Evolutionary conservation across 2,113 vertebrate genomes (phyloP).

Genomic region (Toxostoma redivivum): DNA sequence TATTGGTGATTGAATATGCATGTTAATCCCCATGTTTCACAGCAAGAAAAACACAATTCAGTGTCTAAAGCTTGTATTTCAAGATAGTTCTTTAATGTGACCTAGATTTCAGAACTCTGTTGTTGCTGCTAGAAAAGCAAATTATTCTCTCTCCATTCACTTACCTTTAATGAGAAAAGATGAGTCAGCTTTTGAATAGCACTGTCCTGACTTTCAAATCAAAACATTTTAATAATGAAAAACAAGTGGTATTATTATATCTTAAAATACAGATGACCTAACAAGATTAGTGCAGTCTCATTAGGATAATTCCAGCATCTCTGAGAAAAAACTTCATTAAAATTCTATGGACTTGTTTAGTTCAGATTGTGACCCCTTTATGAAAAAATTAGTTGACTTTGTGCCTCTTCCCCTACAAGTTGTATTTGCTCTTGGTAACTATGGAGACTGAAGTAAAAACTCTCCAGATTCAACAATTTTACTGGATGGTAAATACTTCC

Average conservation of each 20-base stretch:
- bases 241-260: constrained; percentile 23
- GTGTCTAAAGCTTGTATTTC: background rate
- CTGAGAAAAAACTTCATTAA: background rate
- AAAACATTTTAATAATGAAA: constrained; percentile 67
- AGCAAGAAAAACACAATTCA: background rate
- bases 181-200: constrained; percentile 64
- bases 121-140: constrained; percentile 67
- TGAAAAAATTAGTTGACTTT: constrained; percentile 1
- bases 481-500: background rate
- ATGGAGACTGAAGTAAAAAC: background rate
- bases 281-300: constrained; percentile 1
- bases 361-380: background rate
- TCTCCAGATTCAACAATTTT: background rate
- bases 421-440: background rate
- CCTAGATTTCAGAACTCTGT: constrained; percentile 72
- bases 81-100: constrained; percentile 51
- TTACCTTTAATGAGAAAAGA: constrained; percentile 60
- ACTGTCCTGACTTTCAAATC: constrained; percentile 53
- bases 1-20: background rate
- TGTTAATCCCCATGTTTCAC: background rate
- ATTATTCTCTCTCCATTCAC: constrained; percentile 48
- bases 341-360: background rate
- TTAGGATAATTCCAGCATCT: constrained; percentile 12
- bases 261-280: constrained; percentile 42
- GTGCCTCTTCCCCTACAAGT: background rate